Evolutionary conservation across 2,113 vertebrate genomes (phyloP).

Genomic region (Nothobranchius kuhntae): DNA sequence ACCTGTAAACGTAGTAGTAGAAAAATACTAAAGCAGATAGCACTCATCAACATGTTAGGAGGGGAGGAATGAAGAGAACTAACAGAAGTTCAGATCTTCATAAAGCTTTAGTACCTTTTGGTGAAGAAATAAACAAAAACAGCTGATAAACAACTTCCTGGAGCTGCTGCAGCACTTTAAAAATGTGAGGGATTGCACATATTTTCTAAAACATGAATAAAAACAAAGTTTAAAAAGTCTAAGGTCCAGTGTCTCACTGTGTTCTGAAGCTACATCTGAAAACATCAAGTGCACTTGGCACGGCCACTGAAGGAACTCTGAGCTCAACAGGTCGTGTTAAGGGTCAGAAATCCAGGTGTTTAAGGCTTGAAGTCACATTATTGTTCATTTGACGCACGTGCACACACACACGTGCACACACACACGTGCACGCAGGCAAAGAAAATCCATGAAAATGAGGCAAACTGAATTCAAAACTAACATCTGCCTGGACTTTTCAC

Average conservation of each 20-base stretch:
- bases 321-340: conserved; percentile 9
- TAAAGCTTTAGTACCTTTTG: conserved; percentile 77
- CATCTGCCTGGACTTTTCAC: no score
- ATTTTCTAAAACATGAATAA: conserved; percentile 30
- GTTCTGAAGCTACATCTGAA: conserved; percentile 52
- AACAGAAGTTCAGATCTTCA: conserved; percentile 32
- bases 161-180: conserved; percentile 1
- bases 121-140: conserved; percentile 40
- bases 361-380: conserved; percentile 56
- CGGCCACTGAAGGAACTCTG: conserved; percentile 26
- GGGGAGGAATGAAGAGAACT: conserved; percentile 1
- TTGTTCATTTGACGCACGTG: conserved; percentile 1
- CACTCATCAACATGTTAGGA: conserved; percentile 44
- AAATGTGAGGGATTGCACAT: conserved; percentile 56
- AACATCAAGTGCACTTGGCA: conserved; percentile 43
- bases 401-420: no score
- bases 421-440: no score
- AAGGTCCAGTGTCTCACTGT: conserved; percentile 23
- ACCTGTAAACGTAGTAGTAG: conserved; percentile 68
- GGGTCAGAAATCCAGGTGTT: conserved; percentile 5
- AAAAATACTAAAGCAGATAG: conserved; percentile 74
- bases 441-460: neutral
- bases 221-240: conserved; percentile 22
- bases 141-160: conserved; percentile 35
- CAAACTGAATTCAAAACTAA: neutral